Percentiles rank a stretch among this genome's conserved stretches.
Conservation (phyloP, 2,888 invertebrate genomes). For the Lysandra coridon region DNA sequence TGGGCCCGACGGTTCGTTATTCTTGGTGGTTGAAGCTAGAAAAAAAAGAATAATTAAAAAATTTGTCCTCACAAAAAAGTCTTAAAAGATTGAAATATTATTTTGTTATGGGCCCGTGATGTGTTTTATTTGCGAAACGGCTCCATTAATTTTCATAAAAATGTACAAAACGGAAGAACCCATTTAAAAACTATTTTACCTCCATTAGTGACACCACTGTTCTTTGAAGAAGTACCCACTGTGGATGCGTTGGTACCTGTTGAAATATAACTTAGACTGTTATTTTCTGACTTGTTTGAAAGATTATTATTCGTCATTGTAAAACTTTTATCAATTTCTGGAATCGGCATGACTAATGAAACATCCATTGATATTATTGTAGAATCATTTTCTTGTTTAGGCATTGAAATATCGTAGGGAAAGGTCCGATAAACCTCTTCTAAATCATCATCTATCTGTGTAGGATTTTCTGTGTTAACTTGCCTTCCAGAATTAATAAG, state of each 20-base stretch:
- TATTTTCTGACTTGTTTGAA: not conserved
- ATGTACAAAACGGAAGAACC: too few species aligned
- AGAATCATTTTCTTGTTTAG: not conserved
- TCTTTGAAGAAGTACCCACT: not conserved
- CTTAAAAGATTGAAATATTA: not conserved
- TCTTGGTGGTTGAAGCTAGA: not conserved
- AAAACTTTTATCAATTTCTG: not conserved
- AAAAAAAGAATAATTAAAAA: not conserved
- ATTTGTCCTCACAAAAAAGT: not conserved
- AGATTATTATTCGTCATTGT: not conserved
- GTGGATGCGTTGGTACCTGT: not conserved
- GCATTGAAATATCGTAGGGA: not conserved
- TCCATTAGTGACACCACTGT: not conserved
- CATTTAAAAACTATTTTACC: not conserved
- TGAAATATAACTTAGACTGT: not conserved
- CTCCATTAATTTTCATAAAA: too few species aligned
- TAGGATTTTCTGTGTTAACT: not conserved
- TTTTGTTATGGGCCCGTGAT: too few species aligned
- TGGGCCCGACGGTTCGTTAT: not conserved
- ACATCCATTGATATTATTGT: not conserved
- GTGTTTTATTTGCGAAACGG: too few species aligned
- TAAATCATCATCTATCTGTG: not conserved
- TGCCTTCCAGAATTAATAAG: not conserved
- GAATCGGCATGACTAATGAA: not conserved
- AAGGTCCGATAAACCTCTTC: not conserved